Evolutionary conservation across 2,888 invertebrate species (phyloP).

Genomic region (Athripsodes cinereus): DNA sequence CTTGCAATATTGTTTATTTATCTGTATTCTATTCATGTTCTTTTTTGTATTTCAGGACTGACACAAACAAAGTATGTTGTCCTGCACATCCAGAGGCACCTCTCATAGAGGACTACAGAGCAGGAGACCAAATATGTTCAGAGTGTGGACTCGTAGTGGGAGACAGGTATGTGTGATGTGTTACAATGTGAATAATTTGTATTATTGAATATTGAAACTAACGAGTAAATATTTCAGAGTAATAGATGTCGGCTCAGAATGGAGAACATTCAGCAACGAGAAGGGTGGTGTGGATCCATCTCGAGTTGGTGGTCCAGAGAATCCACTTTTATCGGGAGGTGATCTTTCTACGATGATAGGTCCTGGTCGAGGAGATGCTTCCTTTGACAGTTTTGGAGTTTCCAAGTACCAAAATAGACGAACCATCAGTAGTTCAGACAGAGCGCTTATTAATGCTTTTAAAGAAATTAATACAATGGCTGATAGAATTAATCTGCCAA

Average conservation of each 20-base stretch:
- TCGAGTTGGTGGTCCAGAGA: slow-evolving; percentile 99
- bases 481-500: slow-evolving; percentile 93
- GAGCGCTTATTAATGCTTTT: slow-evolving; percentile 93
- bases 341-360: slow-evolving; percentile 96
- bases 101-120: slow-evolving; percentile 96
- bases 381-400: slow-evolving; percentile 81
- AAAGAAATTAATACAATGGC: slow-evolving; percentile 98
- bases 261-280: slow-evolving; percentile 99
- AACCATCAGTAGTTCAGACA: slow-evolving; percentile 89
- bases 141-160: slow-evolving; percentile 99
- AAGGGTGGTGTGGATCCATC: slow-evolving; percentile 95
- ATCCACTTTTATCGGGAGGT: slow-evolving; percentile 89
- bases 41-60: slow-evolving; percentile 49
- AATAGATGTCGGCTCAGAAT: slow-evolving; percentile 99
- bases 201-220: background rate
- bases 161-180: slow-evolving; percentile 65
- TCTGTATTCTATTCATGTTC: no score
- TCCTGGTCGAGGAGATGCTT: slow-evolving; percentile 68
- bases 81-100: slow-evolving; percentile 93
- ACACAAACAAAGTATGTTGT: slow-evolving; percentile 78
- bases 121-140: slow-evolving; percentile 98
- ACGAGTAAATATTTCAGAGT: slow-evolving; percentile 58
- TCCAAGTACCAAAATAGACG: slow-evolving; percentile 69
- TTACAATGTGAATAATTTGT: background rate
- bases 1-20: no score